These are phyloP conservation scores for Drosophila santomea DNA, from an alignment of 1,140 invertebrate species.

Conservation along the genomic window DNA sequence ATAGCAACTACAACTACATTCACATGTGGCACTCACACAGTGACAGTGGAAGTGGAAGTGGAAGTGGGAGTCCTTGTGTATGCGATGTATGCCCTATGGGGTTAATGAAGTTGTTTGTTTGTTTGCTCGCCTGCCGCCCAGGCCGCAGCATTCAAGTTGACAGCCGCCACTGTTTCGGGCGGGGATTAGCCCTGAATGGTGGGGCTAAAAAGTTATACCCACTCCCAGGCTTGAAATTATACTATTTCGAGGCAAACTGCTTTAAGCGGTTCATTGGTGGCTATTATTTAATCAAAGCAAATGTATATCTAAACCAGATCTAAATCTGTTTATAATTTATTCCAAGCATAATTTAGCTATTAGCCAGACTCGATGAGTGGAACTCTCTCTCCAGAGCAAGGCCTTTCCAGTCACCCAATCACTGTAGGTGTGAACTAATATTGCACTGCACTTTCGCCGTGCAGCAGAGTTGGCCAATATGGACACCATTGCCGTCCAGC, in stretches of 20 bases:
- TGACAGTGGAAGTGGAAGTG: too few relatives aligned
- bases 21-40: not conserved
- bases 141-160: constrained; percentile 44
- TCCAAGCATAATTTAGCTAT: not conserved
- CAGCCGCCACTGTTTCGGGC: constrained; percentile 17
- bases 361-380: not conserved
- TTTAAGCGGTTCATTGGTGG: not conserved
- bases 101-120: constrained; percentile 81
- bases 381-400: not conserved
- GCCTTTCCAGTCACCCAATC: not conserved
- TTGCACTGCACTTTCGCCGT: too few relatives aligned
- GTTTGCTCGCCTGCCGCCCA: constrained; percentile 57
- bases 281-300: not conserved
- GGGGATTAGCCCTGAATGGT: not conserved
- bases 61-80: constrained; percentile 35
- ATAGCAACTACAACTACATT: constrained; percentile 9
- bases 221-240: not conserved
- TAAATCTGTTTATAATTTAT: too few relatives aligned
- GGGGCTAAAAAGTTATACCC: constrained; percentile 3
- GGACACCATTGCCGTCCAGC: constrained; percentile 4
- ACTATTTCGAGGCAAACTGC: not conserved
- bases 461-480: constrained; percentile 11
- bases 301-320: too few relatives aligned
- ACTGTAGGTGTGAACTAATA: constrained; percentile 7
- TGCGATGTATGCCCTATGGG: constrained; percentile 64